Evolutionary conservation across 2,797 vertebrate genomes (phyloP).

Genomic region (Rachycentron canadum): DNA sequence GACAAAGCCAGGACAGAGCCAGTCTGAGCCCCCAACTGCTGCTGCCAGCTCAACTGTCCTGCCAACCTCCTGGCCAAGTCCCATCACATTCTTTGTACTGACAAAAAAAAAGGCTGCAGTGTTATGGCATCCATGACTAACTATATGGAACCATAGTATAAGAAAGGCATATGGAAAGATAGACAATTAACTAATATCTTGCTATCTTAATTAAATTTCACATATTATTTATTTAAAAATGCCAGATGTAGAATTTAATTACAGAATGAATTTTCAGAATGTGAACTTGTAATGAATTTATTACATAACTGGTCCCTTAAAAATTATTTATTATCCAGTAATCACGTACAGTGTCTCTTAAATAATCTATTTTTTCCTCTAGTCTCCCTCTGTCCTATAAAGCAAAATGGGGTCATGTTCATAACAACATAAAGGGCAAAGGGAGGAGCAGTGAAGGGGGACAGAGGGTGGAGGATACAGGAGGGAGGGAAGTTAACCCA

Average conservation of each 20-base stretch:
- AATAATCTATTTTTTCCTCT: constrained; percentile 6
- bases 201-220: background rate
- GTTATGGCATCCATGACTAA: constrained; percentile 24
- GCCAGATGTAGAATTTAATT: background rate
- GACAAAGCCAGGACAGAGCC: constrained; percentile 63
- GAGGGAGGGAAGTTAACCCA: constrained; percentile 51
- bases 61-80: constrained; percentile 52
- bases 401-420: constrained; percentile 65
- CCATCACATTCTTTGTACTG: constrained; percentile 47
- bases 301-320: constrained; percentile 2
- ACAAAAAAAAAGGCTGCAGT: constrained; percentile 51
- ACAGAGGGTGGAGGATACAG: background rate
- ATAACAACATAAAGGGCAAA: constrained; percentile 65
- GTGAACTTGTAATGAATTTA: too few relatives aligned
- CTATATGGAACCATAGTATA: background rate
- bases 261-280: background rate
- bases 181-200: background rate
- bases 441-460: constrained; percentile 35
- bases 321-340: background rate
- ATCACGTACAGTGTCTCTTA: background rate
- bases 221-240: background rate
- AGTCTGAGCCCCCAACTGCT: constrained; percentile 67
- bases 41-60: constrained; percentile 62
- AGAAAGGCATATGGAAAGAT: background rate
- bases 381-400: constrained; percentile 8